phyloP scores from a whole-genome alignment of 1,140 invertebrate genomes.

The Halesus radiatus region DNA sequence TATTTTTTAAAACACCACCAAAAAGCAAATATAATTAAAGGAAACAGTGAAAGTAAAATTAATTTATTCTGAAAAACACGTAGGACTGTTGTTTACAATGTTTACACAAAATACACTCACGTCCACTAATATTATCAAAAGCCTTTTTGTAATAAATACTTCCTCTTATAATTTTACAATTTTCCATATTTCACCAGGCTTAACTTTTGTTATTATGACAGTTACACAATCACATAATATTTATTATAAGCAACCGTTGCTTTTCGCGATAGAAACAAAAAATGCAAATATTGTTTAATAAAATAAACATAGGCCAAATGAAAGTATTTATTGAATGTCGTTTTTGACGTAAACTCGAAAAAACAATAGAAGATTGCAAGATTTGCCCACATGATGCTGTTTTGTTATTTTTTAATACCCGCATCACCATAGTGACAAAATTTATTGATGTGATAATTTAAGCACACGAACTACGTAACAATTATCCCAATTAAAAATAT shows the following conservation, averaged over 20 bases:
- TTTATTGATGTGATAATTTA: slow-evolving; percentile 12
- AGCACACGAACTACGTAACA: neutral
- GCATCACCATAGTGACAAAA: slow-evolving; percentile 40
- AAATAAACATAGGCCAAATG: neutral
- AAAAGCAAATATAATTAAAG: neutral
- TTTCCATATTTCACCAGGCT: too few relatives aligned
- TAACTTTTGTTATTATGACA: neutral
- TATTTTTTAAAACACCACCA: neutral
- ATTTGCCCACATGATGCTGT: slow-evolving; percentile 23
- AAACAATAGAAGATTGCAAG: slow-evolving; percentile 6
- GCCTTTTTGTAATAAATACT: too few relatives aligned
- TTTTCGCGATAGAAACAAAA: neutral
- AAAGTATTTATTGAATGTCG: neutral
- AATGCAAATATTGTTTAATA: neutral
- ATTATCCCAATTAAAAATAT: neutral
- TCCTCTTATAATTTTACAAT: too few relatives aligned
- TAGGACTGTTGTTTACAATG: too few relatives aligned
- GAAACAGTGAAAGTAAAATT: neutral
- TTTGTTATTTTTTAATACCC: slow-evolving; percentile 48
- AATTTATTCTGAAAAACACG: too few relatives aligned
- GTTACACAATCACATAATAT: neutral
- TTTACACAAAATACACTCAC: too few relatives aligned
- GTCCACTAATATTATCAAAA: too few relatives aligned
- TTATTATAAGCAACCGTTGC: neutral
- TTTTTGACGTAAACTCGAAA: slow-evolving; percentile 22